These are phyloP conservation scores for Pantherophis vulpinus DNA, from an alignment of 2,797 vertebrate genomes.

Conservation along the genomic window DNA sequence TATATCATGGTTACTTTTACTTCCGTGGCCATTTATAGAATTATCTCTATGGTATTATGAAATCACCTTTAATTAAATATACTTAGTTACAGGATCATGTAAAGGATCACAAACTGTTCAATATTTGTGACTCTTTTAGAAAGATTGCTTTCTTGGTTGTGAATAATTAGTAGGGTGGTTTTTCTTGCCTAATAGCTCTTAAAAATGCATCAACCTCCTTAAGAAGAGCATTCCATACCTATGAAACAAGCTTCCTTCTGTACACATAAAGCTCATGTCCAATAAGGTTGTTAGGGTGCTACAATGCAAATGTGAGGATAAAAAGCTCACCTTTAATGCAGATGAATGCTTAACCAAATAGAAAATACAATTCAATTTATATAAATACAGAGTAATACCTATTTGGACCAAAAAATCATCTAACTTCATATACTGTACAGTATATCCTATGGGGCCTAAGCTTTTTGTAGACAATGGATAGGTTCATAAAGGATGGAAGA, in stretches of 20 bases:
- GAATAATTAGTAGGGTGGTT: background rate
- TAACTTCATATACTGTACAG: background rate
- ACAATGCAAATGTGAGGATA: background rate
- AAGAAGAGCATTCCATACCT: background rate
- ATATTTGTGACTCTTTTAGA: background rate
- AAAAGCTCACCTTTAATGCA: background rate
- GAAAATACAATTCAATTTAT: background rate
- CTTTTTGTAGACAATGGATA: background rate
- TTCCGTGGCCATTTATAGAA: fast-evolving
- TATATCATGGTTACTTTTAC: background rate
- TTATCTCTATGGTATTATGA: background rate
- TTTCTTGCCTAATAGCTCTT: background rate
- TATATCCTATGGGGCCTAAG: background rate
- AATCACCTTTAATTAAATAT: background rate
- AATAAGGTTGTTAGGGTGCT: background rate
- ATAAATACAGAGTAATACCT: background rate
- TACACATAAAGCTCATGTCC: background rate
- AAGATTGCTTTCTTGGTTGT: background rate
- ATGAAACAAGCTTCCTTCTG: background rate
- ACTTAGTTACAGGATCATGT: background rate
- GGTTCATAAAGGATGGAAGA: background rate
- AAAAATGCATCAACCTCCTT: background rate
- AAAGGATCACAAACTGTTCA: background rate
- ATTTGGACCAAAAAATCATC: background rate
- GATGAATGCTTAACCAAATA: background rate